Evolutionary conservation across 2,113 vertebrate genomes (phyloP).

Genomic region (Heterotis niloticus): DNA sequence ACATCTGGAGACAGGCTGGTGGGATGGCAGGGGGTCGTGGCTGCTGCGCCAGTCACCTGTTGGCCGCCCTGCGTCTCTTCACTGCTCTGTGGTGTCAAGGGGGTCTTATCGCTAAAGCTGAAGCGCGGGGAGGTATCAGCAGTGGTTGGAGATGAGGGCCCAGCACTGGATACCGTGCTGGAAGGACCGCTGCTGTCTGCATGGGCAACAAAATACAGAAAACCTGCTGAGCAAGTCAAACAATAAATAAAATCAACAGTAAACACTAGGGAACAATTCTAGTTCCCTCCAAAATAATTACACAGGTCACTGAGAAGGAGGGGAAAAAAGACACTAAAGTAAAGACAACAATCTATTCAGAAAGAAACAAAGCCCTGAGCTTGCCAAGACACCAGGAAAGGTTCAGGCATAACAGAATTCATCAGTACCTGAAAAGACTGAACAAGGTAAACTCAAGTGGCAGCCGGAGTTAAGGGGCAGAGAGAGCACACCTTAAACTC

Average conservation of each 20-base stretch:
- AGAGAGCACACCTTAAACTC: neutral
- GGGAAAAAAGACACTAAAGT: neutral
- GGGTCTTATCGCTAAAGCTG: slow-evolving; percentile 79
- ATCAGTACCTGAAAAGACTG: neutral
- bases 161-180: slow-evolving; percentile 90
- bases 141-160: slow-evolving; percentile 84
- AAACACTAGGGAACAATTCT: neutral
- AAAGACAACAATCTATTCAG: neutral
- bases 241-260: neutral
- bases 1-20: slow-evolving; percentile 24
- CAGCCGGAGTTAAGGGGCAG: neutral
- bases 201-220: slow-evolving; percentile 42
- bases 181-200: slow-evolving; percentile 96
- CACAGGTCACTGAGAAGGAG: neutral
- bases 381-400: neutral
- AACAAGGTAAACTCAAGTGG: neutral
- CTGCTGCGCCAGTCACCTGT: slow-evolving; percentile 39
- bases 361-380: neutral
- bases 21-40: neutral
- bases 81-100: slow-evolving; percentile 66
- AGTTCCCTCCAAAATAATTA: neutral
- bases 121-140: slow-evolving; percentile 78
- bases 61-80: slow-evolving; percentile 67
- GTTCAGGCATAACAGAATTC: neutral
- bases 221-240: neutral